Conservation (phyloP, 1,140 invertebrate genomes). For the Diachasma alloeum region DNA sequence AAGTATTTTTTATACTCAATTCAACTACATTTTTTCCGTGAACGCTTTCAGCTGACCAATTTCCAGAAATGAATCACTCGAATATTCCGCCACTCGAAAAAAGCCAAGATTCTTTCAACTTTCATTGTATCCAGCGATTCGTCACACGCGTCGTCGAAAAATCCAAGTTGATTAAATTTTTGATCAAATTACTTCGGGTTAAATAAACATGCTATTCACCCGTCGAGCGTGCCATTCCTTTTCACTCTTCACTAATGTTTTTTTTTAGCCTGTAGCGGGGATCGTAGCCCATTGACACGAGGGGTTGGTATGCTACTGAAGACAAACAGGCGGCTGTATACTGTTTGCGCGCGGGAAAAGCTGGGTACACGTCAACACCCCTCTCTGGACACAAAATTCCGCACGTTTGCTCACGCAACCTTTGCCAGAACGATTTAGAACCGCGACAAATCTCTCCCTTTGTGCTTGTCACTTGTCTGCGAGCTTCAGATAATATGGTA, state of each 20-base stretch:
- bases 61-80: neutral
- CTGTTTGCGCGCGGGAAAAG: neutral
- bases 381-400: slow-evolving; percentile 47
- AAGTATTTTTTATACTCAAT: too few relatives aligned
- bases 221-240: slow-evolving; percentile 23
- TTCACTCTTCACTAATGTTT: slow-evolving; percentile 17
- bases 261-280: neutral
- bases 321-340: neutral
- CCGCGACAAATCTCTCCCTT: slow-evolving; percentile 42
- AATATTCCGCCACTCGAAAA: neutral
- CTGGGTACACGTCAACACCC: slow-evolving; percentile 12
- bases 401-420: slow-evolving; percentile 46
- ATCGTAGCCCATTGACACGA: slow-evolving; percentile 1
- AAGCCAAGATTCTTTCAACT: slow-evolving; percentile 40
- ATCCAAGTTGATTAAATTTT: slow-evolving; percentile 67
- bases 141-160: slow-evolving; percentile 59
- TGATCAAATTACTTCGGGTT: slow-evolving; percentile 66
- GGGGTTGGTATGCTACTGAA: slow-evolving; percentile 1
- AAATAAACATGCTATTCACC: slow-evolving; percentile 59
- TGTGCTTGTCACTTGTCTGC: slow-evolving; percentile 29
- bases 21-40: too few relatives aligned
- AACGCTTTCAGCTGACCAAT: too few relatives aligned
- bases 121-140: slow-evolving; percentile 60
- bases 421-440: slow-evolving; percentile 38
- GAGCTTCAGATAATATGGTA: slow-evolving; percentile 1